phyloP scores from a whole-genome alignment of 1,140 invertebrate genomes.

The Bursaphelenchus mucronatus region DNA sequence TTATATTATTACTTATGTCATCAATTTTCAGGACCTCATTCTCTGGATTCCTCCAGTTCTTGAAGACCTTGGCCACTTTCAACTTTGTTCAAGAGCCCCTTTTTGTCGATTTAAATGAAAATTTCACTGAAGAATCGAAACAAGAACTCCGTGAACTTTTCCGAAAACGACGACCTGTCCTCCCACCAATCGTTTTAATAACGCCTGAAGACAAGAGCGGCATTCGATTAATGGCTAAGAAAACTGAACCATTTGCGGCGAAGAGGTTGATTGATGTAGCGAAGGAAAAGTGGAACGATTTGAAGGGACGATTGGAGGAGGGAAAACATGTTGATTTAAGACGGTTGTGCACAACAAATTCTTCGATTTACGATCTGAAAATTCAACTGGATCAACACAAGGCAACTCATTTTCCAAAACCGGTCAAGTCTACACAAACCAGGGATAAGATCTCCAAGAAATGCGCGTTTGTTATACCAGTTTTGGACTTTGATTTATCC shows the following conservation, averaged over 20 bases:
- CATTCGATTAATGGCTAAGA: neutral
- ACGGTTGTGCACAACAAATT: conserved; percentile 6
- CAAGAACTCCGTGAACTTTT: conserved; percentile 3
- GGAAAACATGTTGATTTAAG: neutral
- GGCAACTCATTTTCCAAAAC: neutral
- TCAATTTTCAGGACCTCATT: conserved; percentile 5
- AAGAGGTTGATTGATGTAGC: conserved; percentile 6
- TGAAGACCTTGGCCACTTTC: conserved; percentile 6
- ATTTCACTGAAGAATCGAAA: neutral
- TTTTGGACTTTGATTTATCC: conserved; percentile 6
- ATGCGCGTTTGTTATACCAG: conserved; percentile 9
- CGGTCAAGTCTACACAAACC: neutral
- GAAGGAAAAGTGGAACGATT: neutral
- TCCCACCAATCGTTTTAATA: conserved; percentile 1
- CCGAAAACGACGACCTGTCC: conserved; percentile 1
- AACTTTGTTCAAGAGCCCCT: conserved; percentile 15
- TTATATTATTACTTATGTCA: too few relatives aligned
- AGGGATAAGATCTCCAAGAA: conserved; percentile 11
- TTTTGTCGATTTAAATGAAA: conserved; percentile 16
- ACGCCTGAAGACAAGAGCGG: conserved; percentile 16
- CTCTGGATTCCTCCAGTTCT: conserved; percentile 4
- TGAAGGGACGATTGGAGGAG: neutral
- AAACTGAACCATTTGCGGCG: conserved; percentile 1
- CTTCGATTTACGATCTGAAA: neutral
- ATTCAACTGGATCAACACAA: neutral